Conservation (phyloP, 1,140 invertebrate species). For the Diorhabda sublineata region DNA sequence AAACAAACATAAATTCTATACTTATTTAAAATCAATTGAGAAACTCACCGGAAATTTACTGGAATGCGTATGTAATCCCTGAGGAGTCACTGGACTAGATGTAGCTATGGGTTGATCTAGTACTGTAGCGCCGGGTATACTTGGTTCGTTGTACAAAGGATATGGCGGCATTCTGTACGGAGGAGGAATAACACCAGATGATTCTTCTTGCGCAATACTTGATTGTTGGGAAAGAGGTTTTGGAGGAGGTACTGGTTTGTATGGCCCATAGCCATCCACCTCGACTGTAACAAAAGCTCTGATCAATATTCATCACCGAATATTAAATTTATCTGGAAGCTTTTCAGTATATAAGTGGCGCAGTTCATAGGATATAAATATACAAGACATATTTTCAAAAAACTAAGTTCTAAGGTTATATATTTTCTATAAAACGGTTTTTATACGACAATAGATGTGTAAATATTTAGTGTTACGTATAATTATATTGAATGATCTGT, state of each 20-base stretch:
- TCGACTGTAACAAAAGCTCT: constrained; percentile 49
- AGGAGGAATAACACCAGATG: constrained; percentile 43
- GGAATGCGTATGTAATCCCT: constrained; percentile 68
- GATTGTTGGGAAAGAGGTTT: constrained; percentile 54
- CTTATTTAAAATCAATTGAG: too few species aligned
- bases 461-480: too few species aligned
- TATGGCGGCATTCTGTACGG: constrained; percentile 53
- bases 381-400: too few species aligned
- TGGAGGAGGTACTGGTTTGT: constrained; percentile 58
- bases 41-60: constrained; percentile 72
- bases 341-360: too few species aligned
- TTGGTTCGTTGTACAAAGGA: constrained; percentile 47
- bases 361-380: too few species aligned
- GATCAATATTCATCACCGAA: too few species aligned
- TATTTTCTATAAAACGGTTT: too few species aligned
- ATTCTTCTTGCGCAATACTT: constrained; percentile 36
- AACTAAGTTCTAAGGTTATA: too few species aligned
- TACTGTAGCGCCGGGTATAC: constrained; percentile 47
- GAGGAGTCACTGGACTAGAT: constrained; percentile 51
- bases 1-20: too few species aligned
- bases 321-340: too few species aligned
- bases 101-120: constrained; percentile 49
- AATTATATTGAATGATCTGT: too few species aligned
- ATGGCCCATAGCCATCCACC: constrained; percentile 51
- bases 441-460: too few species aligned